These are phyloP conservation scores for Stegodyphus dumicola DNA, from an alignment of 1,140 invertebrate genomes.

Conservation along the genomic window DNA sequence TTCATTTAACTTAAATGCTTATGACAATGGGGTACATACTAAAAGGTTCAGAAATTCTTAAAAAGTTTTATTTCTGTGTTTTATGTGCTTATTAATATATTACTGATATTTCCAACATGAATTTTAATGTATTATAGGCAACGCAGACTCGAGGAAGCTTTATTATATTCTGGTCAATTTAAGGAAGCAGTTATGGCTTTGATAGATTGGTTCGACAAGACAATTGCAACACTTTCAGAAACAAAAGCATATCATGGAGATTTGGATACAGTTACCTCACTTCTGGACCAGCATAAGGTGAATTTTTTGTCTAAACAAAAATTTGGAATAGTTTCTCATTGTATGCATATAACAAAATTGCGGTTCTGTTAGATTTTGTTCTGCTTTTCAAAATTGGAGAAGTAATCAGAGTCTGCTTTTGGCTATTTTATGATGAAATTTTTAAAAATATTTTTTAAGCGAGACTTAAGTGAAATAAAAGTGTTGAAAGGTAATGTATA, in stretches of 20 bases:
- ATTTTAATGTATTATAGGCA: conserved; percentile 72
- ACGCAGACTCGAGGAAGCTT: conserved; percentile 92
- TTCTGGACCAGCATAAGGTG: conserved; percentile 89
- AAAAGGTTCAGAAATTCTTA: too few species aligned
- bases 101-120: background rate
- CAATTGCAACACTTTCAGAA: conserved; percentile 79
- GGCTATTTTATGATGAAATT: background rate
- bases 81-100: background rate
- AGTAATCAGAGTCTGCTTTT: too few species aligned
- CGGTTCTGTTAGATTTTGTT: background rate
- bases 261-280: conserved; percentile 91
- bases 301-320: background rate
- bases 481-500: too few species aligned
- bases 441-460: background rate
- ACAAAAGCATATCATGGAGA: conserved; percentile 92
- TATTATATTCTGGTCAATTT: conserved; percentile 94
- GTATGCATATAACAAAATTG: background rate
- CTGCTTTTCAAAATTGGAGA: too few species aligned
- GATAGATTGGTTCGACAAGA: conserved; percentile 92
- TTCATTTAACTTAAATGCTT: too few species aligned
- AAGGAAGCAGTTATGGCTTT: conserved; percentile 94
- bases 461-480: too few species aligned
- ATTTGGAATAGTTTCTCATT: conserved; percentile 3
- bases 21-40: too few species aligned
- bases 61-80: too few species aligned